Conservation (phyloP, 1,140 invertebrate genomes). For the Drosophila nigromelanica region DNA sequence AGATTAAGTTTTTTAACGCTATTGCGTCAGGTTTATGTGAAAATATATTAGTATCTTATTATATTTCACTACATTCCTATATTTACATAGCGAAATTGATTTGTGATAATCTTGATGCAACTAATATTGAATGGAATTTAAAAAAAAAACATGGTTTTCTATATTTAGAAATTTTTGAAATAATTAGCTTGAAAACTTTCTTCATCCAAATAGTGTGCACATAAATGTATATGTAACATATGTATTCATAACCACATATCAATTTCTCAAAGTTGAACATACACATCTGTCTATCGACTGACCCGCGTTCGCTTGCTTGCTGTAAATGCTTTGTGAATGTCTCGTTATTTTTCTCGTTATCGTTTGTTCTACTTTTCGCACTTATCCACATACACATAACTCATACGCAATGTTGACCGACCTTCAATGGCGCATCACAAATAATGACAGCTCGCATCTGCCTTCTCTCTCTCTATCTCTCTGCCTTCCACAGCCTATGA, state of each 20-base stretch:
- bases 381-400: conserved; percentile 17
- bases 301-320: conserved; percentile 21
- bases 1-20: no score
- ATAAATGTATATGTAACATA: not conserved
- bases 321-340: conserved; percentile 28
- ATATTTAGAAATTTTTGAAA: no score
- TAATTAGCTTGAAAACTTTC: no score
- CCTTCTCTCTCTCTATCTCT: conserved; percentile 11
- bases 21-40: no score
- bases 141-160: no score
- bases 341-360: conserved; percentile 27
- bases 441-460: conserved; percentile 21
- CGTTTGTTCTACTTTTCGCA: conserved; percentile 29
- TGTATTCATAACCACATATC: no score
- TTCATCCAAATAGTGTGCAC: not conserved
- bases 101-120: no score
- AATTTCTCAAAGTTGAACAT: not conserved
- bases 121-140: no score
- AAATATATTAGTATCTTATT: no score
- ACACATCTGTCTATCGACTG: not conserved
- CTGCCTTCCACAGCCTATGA: conserved; percentile 87
- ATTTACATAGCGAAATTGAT: no score
- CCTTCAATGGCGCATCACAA: conserved; percentile 29
- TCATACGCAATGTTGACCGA: conserved; percentile 41
- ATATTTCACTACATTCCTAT: no score